Evolutionary conservation across 2,113 vertebrate species (phyloP).

Genomic region (Engystomops pustulosus): DNA sequence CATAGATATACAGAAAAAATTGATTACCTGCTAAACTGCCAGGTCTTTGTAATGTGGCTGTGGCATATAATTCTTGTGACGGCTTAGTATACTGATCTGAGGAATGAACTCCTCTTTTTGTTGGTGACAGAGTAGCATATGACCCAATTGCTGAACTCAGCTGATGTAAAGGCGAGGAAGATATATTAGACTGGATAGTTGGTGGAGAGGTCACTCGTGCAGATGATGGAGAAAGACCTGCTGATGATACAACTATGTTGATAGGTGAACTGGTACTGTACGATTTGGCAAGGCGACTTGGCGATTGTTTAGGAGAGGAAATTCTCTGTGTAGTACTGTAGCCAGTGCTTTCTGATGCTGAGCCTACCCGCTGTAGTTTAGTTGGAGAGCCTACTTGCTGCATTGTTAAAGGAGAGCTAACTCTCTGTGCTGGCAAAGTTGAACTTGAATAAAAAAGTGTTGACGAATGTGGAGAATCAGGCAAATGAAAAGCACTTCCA

Average conservation of each 20-base stretch:
- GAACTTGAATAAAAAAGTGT: conserved; percentile 91
- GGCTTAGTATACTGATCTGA: conserved; percentile 94
- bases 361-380: conserved; percentile 90
- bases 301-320: conserved; percentile 92
- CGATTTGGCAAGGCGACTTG: conserved; percentile 92
- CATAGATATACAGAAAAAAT: background rate
- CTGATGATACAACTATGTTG: conserved; percentile 89
- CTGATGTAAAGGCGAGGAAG: conserved; percentile 92
- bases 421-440: conserved; percentile 90
- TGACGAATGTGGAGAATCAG: conserved; percentile 78
- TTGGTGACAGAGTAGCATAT: conserved; percentile 96
- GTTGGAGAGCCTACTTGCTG: conserved; percentile 85
- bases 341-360: conserved; percentile 81
- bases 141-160: conserved; percentile 92
- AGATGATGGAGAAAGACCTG: conserved; percentile 80
- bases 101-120: conserved; percentile 92
- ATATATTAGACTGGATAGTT: conserved; percentile 77
- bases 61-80: conserved; percentile 93
- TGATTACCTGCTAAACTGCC: conserved; percentile 90
- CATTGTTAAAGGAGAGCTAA: conserved; percentile 88
- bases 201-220: conserved; percentile 88
- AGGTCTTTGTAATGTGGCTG: conserved; percentile 92
- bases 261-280: conserved; percentile 96
- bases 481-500: conserved; percentile 91
- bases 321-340: conserved; percentile 85